Conservation (phyloP, 2,888 invertebrate species). For the Temnothorax rugatulus region DNA sequence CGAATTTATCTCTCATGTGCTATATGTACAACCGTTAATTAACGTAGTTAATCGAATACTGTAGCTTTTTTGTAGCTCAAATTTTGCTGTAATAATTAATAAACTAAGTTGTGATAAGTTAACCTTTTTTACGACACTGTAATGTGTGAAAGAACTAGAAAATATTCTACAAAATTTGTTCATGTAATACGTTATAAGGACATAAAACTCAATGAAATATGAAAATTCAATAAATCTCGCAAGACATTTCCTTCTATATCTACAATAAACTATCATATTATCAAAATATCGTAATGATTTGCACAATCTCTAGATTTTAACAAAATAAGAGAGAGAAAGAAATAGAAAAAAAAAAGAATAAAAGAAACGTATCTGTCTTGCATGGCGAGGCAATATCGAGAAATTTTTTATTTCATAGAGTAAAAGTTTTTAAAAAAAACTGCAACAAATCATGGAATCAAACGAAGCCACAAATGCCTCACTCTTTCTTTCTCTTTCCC, state of each 20-base stretch:
- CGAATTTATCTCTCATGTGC: not conserved
- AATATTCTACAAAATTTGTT: not conserved
- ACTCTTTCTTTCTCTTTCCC: not conserved
- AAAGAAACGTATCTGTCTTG: not conserved
- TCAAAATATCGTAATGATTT: not conserved
- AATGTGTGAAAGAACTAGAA: not conserved
- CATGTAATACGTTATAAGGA: not conserved
- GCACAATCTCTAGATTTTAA: not conserved
- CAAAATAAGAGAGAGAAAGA: not conserved
- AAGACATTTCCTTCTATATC: not conserved
- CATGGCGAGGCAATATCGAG: not conserved
- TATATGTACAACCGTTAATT: not conserved
- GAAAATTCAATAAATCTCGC: constrained; percentile 11
- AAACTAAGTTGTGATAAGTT: not conserved
- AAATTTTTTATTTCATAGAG: not conserved
- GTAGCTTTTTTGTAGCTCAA: not conserved
- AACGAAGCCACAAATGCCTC: constrained; percentile 14
- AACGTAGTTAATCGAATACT: not conserved
- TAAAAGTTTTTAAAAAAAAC: constrained; percentile 25
- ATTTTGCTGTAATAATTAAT: not conserved
- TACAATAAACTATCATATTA: not conserved
- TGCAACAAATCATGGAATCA: constrained; percentile 1
- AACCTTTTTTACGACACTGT: not conserved
- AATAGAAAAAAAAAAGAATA: not conserved
- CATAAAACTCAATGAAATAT: not conserved